phyloP scores from a whole-genome alignment of 2,113 vertebrate genomes.

The Melanotaenia duboulayi region DNA sequence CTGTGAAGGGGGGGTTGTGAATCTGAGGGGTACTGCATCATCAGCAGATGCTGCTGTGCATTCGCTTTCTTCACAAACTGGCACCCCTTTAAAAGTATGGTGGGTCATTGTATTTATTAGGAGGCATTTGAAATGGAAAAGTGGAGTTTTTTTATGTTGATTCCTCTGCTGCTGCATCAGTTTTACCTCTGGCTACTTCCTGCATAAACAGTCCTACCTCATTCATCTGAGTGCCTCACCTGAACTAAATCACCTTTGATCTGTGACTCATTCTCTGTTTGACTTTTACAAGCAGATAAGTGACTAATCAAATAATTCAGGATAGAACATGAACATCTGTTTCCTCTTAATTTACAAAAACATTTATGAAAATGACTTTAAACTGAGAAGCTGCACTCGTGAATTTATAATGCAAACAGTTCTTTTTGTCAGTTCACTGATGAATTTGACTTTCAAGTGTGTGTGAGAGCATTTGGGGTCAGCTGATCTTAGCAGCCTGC shows the following conservation, averaged over 20 bases:
- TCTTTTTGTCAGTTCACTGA: slow-evolving; percentile 30
- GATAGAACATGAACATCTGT: slow-evolving; percentile 4
- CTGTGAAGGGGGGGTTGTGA: slow-evolving; percentile 56
- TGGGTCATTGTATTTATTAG: slow-evolving; percentile 53
- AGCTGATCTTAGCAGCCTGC: slow-evolving; percentile 14
- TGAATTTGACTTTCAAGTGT: slow-evolving; percentile 37
- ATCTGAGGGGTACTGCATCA: slow-evolving; percentile 70
- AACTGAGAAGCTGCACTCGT: not conserved
- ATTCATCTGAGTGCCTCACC: slow-evolving; percentile 29
- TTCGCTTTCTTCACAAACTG: slow-evolving; percentile 56
- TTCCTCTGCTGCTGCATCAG: slow-evolving; percentile 19
- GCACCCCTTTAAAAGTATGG: slow-evolving; percentile 55
- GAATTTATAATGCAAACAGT: not conserved
- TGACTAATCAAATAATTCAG: not conserved
- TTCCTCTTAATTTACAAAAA: too few species aligned
- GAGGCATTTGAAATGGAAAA: slow-evolving; percentile 74
- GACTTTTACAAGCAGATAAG: slow-evolving; percentile 37
- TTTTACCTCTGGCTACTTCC: slow-evolving; percentile 1
- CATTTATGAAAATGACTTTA: too few species aligned
- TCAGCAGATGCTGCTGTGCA: slow-evolving; percentile 60
- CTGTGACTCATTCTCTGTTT: slow-evolving; percentile 31
- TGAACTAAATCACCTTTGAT: slow-evolving; percentile 66
- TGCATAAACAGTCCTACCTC: slow-evolving; percentile 7
- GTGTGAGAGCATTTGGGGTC: slow-evolving; percentile 32
- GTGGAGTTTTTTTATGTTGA: slow-evolving; percentile 43